phyloP scores from a whole-genome alignment of 2,888 invertebrate species.

The Teleiodes luculella region DNA sequence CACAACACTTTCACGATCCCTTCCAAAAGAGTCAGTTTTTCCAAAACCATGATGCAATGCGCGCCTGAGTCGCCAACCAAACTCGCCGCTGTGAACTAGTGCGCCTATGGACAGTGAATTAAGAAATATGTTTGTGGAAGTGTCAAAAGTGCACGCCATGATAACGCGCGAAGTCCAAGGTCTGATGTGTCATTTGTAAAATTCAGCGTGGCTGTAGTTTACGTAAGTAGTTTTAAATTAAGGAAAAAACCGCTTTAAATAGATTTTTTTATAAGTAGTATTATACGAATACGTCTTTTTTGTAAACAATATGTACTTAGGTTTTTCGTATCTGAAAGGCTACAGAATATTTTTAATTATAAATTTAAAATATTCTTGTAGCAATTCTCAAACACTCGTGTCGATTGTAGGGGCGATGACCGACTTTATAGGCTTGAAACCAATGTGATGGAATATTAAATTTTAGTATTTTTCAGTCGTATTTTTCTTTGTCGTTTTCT shows the following conservation, averaged over 20 bases:
- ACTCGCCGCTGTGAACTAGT: conserved; percentile 40
- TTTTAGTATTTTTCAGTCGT: too few species aligned
- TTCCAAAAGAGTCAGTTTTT: conserved; percentile 35
- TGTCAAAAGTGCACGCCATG: conserved; percentile 43
- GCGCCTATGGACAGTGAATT: conserved; percentile 52
- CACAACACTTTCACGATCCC: conserved; percentile 48
- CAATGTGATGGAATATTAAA: too few species aligned
- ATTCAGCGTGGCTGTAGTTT: conserved; percentile 34
- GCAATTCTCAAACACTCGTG: too few species aligned
- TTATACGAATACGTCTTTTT: too few species aligned
- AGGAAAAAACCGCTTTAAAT: conserved; percentile 1
- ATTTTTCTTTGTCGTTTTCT: too few species aligned
- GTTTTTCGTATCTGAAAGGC: too few species aligned
- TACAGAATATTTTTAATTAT: too few species aligned
- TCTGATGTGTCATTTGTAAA: conserved; percentile 43
- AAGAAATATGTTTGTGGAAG: conserved; percentile 29
- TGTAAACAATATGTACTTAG: too few species aligned
- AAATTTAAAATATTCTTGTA: too few species aligned
- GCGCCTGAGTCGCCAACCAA: conserved; percentile 32
- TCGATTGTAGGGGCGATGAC: too few species aligned
- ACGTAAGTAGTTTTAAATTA: conserved; percentile 40
- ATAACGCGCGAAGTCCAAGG: conserved; percentile 62
- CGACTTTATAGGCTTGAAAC: too few species aligned
- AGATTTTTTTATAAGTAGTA: not conserved
- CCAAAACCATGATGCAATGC: conserved; percentile 36